Base-by-base conservation (phyloP, 2,888 invertebrate species). In the Schizotus pectinicornis region DNA sequence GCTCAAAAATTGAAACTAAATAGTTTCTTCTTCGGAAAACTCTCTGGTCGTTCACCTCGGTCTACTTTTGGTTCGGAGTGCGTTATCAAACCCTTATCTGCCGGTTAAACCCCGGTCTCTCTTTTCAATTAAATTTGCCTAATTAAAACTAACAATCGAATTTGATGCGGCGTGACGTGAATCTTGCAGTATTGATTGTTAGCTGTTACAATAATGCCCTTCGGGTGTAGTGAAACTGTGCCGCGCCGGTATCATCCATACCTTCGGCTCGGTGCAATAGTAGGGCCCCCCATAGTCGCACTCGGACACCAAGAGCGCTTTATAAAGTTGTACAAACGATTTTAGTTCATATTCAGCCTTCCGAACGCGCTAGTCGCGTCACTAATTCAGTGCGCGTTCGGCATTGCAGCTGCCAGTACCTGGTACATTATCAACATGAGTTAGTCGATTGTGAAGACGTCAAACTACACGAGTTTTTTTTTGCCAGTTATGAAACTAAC, bases 351-450 rank as follows among this genome's bases (percentile, higher is more conserved):
- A 36, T 41, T 54, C 53, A 53, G 51, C 39, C 34, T 41, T 22
- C 22, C 22, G 22, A 22, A 22, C 22, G 5, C 41, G n/a, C 32
- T 33, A 47, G 35, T 37, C 32, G 55, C 46, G 9, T 14, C 39
- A 31, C 50, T 55, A 45, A 55, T 59, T 55, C 59, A 59, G 55
- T 59, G 46, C 47, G 55, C 46, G 51, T 55, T 33, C 42, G 46
- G 42, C 55, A 41, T 38, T 59, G 54, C 54, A 59, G 55, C 52
- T 49, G 58, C 55, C 51, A 46, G 46, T 43, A 45, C 45, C 12
- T 11, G 39, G 39, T 39, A 13, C 11, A 9, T 35, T 22, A 22
- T 22, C 22, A 22, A 22, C 22, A 22, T 22, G 22, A 22, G 22
- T 22, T 22, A 22, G 22, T 22, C 22, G 22, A 2, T 22, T 22